phyloP scores from a whole-genome alignment of 1,140 invertebrate genomes.

The Drosophila ironensis region DNA sequence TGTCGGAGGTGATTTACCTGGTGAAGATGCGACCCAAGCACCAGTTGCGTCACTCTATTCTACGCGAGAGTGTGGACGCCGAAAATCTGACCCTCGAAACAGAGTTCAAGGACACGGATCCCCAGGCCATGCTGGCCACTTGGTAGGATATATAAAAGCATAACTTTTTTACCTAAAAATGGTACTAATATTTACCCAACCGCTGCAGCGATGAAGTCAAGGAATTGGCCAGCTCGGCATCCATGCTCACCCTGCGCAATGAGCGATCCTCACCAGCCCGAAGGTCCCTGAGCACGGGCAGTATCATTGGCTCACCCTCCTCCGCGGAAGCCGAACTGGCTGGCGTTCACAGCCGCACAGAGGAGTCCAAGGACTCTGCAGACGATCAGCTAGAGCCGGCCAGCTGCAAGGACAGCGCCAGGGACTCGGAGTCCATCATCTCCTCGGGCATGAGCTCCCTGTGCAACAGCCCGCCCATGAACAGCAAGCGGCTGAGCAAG shows the following conservation, averaged over 20 bases:
- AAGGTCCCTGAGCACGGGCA: slow-evolving; percentile 32
- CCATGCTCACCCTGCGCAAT: slow-evolving; percentile 70
- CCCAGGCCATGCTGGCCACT: slow-evolving; percentile 28
- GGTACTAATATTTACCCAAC: background rate
- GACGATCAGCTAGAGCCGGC: slow-evolving; percentile 24
- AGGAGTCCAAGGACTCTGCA: slow-evolving; percentile 8
- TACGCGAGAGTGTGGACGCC: slow-evolving; percentile 76
- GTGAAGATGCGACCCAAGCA: slow-evolving; percentile 83
- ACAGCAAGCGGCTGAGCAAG: slow-evolving; percentile 63
- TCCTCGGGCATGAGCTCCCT: slow-evolving; percentile 78
- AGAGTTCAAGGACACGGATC: slow-evolving; percentile 61
- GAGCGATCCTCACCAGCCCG: slow-evolving; percentile 47
- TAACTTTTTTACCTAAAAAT: background rate
- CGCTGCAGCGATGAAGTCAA: slow-evolving; percentile 41
- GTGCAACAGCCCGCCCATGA: slow-evolving; percentile 73
- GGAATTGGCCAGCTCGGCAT: slow-evolving; percentile 58
- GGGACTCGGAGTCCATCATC: slow-evolving; percentile 71
- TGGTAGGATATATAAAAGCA: slow-evolving; percentile 7
- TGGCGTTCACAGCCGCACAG: slow-evolving; percentile 12
- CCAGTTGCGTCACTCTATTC: slow-evolving; percentile 75
- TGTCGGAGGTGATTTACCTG: slow-evolving; percentile 88
- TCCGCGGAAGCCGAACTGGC: slow-evolving; percentile 47
- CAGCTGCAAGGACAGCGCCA: slow-evolving; percentile 67
- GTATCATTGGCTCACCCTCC: slow-evolving; percentile 58
- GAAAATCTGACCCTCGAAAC: slow-evolving; percentile 71